Base-by-base conservation (phyloP, 2,888 invertebrate species). In the Idaea biselata region DNA sequence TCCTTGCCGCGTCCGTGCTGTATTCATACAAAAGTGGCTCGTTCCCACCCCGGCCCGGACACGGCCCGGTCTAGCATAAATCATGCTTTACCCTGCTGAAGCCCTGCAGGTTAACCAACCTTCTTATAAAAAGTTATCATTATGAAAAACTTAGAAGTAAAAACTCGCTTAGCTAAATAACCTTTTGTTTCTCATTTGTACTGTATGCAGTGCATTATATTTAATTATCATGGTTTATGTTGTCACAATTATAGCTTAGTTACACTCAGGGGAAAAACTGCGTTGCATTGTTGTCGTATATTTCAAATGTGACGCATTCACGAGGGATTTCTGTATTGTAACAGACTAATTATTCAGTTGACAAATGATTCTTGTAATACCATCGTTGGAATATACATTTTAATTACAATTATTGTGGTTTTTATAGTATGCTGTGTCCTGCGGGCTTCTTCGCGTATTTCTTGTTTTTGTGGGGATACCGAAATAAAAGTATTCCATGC, bases 221-320 rank as follows among this genome's bases (percentile, higher is more conserved):
- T 70, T 68, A 64, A 67, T 68, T 68, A 69, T 65, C 64, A 69
- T 64, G 64, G 67, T 65, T 67, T 64, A 68, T 68, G 63, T 66
- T 67, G 69, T 67, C 66, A 66, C 71, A 68, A 68, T 68, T 67
- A 68, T 63, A 55, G 63, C 18, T 62, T 64, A 65, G 63, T 63
- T 66, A 68, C 69, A 64, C 68, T 68, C 63, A 11, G 11, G 69
- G 71, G 69, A 69, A 67, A 62, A 61, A 63, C 66, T 66, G 58
- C 58, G 61, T 63, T 64, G 62, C 58, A 67, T 67, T 67, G 68
- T 70, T 71, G 70, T 65, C 62, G 66, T 44, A 63, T 63, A 62
- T 69, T 67, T 63, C 65, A 62, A 68, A 68, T 71, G 66, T 70
- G 66, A 67, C 64, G 63, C 18, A 55, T 60, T 61, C 62, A 59